Evolutionary conservation across 2,797 vertebrate genomes (phyloP).

Genomic region (Darevskia mixta): DNA sequence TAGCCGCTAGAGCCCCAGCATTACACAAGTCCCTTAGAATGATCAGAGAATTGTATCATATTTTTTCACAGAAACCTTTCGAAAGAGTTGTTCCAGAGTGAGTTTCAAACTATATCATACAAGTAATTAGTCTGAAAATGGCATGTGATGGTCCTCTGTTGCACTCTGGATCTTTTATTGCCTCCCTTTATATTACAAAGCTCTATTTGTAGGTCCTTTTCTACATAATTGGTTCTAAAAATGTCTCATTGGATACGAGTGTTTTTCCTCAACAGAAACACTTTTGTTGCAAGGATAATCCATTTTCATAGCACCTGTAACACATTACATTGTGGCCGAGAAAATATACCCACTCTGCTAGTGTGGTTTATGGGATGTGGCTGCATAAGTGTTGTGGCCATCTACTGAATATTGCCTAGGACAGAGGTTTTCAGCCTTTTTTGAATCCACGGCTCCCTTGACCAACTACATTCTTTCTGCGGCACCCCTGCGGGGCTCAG

Average conservation of each 20-base stretch:
- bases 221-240: not conserved
- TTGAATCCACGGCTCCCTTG: too few species aligned
- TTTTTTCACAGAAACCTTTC: not conserved
- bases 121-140: not conserved
- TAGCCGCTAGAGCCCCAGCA: not conserved
- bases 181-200: not conserved
- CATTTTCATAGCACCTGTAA: not conserved
- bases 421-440: not conserved
- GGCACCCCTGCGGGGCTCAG: too few species aligned
- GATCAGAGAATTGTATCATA: too few species aligned
- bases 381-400: not conserved
- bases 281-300: not conserved
- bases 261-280: not conserved
- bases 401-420: not conserved
- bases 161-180: not conserved
- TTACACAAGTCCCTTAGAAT: not conserved
- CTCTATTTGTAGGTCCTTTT: not conserved
- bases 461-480: too few species aligned
- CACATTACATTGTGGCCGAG: not conserved
- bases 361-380: not conserved
- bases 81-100: not conserved
- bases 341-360: not conserved
- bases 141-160: not conserved
- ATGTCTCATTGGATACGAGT: not conserved
- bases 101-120: not conserved